A percentile compares a stretch with the other conserved stretches of the same genome.
Conservation (phyloP, 1,140 invertebrate genomes). For the Stegodyphus mimosarum region DNA sequence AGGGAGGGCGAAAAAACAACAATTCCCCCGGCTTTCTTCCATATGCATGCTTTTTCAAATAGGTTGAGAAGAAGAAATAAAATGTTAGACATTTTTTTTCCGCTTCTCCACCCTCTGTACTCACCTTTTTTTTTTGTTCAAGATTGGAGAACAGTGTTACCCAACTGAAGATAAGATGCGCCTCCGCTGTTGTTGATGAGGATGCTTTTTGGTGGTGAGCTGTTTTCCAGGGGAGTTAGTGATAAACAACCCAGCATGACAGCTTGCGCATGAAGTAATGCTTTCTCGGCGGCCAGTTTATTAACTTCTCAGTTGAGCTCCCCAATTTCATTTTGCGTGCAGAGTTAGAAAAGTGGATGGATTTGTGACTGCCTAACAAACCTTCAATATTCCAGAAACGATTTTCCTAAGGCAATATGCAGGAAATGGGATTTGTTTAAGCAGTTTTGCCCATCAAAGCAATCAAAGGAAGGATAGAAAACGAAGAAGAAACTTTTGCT, state of each 20-base stretch:
- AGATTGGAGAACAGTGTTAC: background rate
- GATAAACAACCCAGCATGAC: slow-evolving; percentile 32
- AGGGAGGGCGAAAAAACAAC: background rate
- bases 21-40: background rate
- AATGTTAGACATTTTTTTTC: slow-evolving; percentile 15
- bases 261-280: slow-evolving; percentile 4
- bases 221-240: slow-evolving; percentile 18
- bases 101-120: background rate
- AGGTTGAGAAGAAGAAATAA: slow-evolving; percentile 35
- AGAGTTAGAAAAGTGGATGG: background rate
- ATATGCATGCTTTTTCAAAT: slow-evolving; percentile 38
- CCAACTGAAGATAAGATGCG: slow-evolving; percentile 27
- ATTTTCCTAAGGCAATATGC: slow-evolving; percentile 3
- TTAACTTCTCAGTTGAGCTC: slow-evolving; percentile 32
- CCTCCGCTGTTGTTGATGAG: slow-evolving; percentile 18
- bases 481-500: too few relatives aligned
- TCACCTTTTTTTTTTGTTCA: background rate
- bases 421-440: background rate
- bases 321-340: background rate
- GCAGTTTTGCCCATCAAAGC: background rate
- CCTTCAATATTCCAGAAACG: slow-evolving; percentile 16
- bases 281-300: slow-evolving; percentile 19
- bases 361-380: background rate
- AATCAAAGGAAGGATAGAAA: too few relatives aligned
- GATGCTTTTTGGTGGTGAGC: slow-evolving; percentile 38